These are phyloP conservation scores for Acrocephalus arundinaceus DNA, from an alignment of 2,113 vertebrate species.

Conservation along the genomic window DNA sequence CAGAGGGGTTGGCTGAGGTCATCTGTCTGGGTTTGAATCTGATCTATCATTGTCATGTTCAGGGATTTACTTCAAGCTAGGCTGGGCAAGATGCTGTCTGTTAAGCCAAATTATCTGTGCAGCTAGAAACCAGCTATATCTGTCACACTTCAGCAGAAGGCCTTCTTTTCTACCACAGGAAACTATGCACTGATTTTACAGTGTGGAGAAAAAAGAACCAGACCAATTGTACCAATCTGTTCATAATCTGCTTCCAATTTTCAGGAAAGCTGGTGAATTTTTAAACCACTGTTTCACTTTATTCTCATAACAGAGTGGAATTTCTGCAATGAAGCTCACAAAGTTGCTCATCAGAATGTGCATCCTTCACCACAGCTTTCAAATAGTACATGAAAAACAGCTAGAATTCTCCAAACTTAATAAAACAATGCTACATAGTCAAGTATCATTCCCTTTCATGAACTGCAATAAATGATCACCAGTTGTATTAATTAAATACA, in stretches of 20 bases:
- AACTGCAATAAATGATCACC: not conserved
- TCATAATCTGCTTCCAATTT: not conserved
- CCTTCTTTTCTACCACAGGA: not conserved
- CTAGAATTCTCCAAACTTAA: not conserved
- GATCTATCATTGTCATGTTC: too few species aligned
- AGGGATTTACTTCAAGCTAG: not conserved
- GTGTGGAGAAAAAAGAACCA: not conserved
- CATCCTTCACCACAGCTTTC: not conserved
- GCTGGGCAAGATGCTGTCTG: not conserved
- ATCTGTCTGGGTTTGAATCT: too few species aligned
- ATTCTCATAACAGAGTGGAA: not conserved
- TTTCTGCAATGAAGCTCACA: not conserved
- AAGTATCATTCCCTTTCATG: not conserved
- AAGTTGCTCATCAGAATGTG: not conserved
- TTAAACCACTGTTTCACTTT: not conserved
- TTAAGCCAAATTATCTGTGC: too few species aligned
- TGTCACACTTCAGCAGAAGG: not conserved
- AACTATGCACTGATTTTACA: not conserved
- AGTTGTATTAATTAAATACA: slow-evolving; percentile 21
- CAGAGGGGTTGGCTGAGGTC: too few species aligned
- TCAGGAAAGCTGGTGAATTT: not conserved
- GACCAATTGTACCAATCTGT: not conserved
- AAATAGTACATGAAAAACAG: not conserved
- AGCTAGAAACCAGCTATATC: too few species aligned
- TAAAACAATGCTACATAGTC: not conserved